These are phyloP conservation scores for Phasianus colchicus DNA, from an alignment of 2,113 vertebrate genomes.

Conservation along the genomic window DNA sequence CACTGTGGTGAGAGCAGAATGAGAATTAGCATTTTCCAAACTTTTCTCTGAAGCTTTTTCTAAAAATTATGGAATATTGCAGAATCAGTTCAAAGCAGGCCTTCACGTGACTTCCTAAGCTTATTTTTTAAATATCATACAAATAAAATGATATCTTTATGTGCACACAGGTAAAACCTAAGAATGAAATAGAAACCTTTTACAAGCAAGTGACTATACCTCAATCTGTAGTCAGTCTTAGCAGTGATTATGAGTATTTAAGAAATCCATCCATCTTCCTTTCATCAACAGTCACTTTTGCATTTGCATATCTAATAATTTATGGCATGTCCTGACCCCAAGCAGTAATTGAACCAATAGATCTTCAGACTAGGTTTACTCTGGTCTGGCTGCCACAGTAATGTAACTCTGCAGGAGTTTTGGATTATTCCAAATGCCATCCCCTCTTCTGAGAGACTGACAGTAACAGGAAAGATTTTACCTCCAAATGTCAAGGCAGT, in stretches of 20 bases:
- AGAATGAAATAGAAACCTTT: background rate
- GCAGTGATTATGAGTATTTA: slow-evolving; percentile 54
- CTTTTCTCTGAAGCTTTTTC: background rate
- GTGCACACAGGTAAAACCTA: background rate
- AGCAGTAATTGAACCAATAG: slow-evolving; percentile 70
- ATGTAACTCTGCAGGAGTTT: slow-evolving; percentile 67
- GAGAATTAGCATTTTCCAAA: background rate
- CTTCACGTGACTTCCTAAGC: background rate
- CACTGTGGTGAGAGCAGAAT: background rate
- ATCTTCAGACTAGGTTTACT: slow-evolving; percentile 59
- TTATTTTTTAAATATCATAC: background rate
- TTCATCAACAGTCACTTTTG: slow-evolving; percentile 55
- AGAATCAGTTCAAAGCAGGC: background rate
- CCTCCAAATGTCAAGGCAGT: slow-evolving; percentile 58
- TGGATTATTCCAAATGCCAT: slow-evolving; percentile 68
- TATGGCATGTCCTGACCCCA: slow-evolving; percentile 58
- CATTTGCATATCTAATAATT: slow-evolving; percentile 73
- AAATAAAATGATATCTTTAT: background rate
- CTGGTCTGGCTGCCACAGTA: slow-evolving; percentile 53
- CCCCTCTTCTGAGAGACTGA: slow-evolving; percentile 44
- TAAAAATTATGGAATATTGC: background rate
- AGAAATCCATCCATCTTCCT: slow-evolving; percentile 61
- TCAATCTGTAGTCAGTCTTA: background rate
- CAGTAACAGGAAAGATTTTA: slow-evolving; percentile 41
- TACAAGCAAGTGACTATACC: background rate